Evolutionary conservation across 1,140 invertebrate species (phyloP).

Genomic region (Linepithema humile): DNA sequence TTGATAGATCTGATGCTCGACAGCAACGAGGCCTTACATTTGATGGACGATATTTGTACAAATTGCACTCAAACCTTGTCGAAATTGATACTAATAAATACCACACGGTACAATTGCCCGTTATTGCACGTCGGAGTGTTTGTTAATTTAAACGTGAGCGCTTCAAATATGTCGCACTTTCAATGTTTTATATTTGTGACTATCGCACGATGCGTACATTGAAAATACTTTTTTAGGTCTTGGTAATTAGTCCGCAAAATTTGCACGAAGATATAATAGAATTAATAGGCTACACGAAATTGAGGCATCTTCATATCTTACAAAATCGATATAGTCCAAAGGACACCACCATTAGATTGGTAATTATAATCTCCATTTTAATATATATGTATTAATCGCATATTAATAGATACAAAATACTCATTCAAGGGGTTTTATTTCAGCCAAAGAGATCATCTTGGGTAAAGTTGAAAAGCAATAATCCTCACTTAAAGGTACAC

Average conservation of each 20-base stretch:
- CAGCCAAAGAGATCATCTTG: slow-evolving; percentile 82
- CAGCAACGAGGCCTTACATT: slow-evolving; percentile 87
- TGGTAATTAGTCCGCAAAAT: slow-evolving; percentile 93
- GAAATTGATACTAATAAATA: slow-evolving; percentile 90
- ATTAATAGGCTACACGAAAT: slow-evolving; percentile 87
- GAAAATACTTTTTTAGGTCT: slow-evolving; percentile 80
- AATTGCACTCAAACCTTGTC: slow-evolving; percentile 88
- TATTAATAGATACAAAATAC: not conserved
- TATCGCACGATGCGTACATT: not conserved
- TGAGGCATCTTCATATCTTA: slow-evolving; percentile 90
- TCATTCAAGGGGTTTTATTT: slow-evolving; percentile 44
- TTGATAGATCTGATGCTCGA: slow-evolving; percentile 92
- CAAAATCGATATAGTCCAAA: slow-evolving; percentile 90
- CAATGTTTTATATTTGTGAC: not conserved
- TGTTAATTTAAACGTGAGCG: slow-evolving; percentile 88
- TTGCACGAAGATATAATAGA: slow-evolving; percentile 91
- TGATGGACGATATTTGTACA: slow-evolving; percentile 91
- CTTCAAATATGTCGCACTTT: not conserved
- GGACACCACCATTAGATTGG: slow-evolving; percentile 82
- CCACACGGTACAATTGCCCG: slow-evolving; percentile 90
- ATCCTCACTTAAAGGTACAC: slow-evolving; percentile 86
- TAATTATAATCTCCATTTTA: slow-evolving; percentile 62
- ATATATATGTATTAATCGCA: not conserved
- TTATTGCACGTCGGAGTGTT: slow-evolving; percentile 92
- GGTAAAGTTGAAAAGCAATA: slow-evolving; percentile 85